Evolutionary conservation across 1,140 invertebrate genomes (phyloP), one percentile per base, ranked within the genome.

Genomic region (Drosophila mayri): DNA sequence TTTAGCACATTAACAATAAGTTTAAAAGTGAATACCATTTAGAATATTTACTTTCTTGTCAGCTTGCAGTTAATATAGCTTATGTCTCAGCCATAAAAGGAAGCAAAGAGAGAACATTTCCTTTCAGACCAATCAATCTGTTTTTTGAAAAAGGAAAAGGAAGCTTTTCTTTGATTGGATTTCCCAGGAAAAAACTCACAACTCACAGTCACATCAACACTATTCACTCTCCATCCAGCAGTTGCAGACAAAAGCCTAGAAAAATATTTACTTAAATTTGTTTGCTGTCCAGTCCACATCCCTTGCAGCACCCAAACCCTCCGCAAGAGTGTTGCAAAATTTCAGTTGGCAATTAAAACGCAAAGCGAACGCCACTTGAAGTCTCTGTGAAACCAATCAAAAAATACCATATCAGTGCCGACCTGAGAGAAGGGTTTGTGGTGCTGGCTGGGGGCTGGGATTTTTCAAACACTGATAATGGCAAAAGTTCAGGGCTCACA

Each of bases 321-420:
- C 71, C 20, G 14, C 32, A 35, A 55, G 41, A 57, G 72, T 64
- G 59, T 54, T 62, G 59, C 65, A 63, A 71, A 71, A 78, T 58
- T 77, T 78, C 57, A 84, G 74, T 71, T 73, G 50, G 80, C 84
- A 87, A 84, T 88, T 83, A 80, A 87, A 87, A 84, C 80, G 72
- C 59, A 71, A 71, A 78, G 76, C 59, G 76, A 62, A 71, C 52
- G 59, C 76, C 75, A 63, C 66, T 78, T 63, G 58, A 78, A 78
- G 75, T 71, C 66, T 70, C 44, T 71, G 66, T 65, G 83, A 87
- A 87, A 87, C 80, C 84, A 87, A 87, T 87, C 84, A 90, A 90
- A 88, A 87, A 88, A 87, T 87, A 76, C 84, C 84, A 88, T 75
- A 50, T 60, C 76, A 71, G 54, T 77, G 67, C 79, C 66, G 32